Evolutionary conservation across 2,113 vertebrate genomes (phyloP).

Genomic region (Sturnus vulgaris): DNA sequence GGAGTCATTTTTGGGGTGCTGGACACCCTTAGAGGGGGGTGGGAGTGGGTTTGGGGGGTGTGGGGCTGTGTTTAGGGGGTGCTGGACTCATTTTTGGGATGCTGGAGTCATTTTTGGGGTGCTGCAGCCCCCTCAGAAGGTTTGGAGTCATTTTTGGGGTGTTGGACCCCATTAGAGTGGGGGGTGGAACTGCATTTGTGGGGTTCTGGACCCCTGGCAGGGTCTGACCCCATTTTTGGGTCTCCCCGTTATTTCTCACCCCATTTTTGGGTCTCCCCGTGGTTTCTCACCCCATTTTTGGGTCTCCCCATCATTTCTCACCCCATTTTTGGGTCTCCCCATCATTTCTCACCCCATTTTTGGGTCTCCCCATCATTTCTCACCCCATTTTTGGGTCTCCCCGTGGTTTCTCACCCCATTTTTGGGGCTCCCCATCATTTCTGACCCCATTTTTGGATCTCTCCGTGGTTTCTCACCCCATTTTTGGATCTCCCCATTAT

Average conservation of each 20-base stretch:
- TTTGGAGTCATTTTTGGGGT: neutral
- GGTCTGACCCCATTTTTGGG: no score
- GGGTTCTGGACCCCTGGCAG: no score
- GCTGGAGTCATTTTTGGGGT: fast-evolving
- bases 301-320: neutral
- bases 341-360: neutral
- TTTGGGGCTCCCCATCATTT: neutral
- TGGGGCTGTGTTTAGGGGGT: neutral
- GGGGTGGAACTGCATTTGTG: neutral
- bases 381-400: neutral
- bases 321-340: no score
- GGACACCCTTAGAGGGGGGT: no score
- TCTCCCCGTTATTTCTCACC: neutral
- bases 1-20: no score
- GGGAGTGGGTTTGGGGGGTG: no score
- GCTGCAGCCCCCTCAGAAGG: no score
- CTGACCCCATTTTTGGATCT: no score
- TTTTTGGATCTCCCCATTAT: no score
- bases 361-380: fast-evolving
- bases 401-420: neutral
- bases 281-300: neutral
- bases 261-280: neutral
- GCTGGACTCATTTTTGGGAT: fast-evolving
- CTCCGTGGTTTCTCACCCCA: no score
- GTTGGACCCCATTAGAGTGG: no score